Conservation (phyloP, 2,797 vertebrate species). For the Rhinogobio ventralis region DNA sequence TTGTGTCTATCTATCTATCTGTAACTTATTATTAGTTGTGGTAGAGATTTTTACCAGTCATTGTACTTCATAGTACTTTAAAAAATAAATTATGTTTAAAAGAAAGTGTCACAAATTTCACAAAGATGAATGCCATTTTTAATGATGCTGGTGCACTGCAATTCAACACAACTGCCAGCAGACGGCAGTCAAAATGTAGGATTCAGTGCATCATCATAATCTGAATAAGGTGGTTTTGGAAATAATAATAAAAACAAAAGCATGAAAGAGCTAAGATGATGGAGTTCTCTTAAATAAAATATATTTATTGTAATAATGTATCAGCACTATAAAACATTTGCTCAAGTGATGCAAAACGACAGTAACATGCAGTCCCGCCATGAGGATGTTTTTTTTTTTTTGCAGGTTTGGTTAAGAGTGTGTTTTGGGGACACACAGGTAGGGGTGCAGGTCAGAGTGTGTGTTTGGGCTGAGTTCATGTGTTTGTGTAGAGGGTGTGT, state of each 20-base stretch:
- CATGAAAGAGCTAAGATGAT: neutral
- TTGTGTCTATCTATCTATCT: neutral
- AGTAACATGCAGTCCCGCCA: neutral
- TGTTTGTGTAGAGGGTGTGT: constrained; percentile 68
- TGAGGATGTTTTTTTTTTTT: constrained; percentile 20
- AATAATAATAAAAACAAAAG: neutral
- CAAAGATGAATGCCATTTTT: neutral
- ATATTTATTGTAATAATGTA: neutral
- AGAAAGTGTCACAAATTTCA: neutral
- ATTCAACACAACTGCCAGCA: constrained; percentile 19
- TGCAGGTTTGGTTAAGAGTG: constrained; percentile 37
- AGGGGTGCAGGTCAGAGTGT: constrained; percentile 52
- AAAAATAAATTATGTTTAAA: neutral
- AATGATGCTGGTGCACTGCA: neutral
- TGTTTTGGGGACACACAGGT: constrained; percentile 55
- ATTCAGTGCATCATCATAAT: neutral
- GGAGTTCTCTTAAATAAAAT: neutral
- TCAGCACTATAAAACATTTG: neutral
- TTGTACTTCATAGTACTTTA: neutral
- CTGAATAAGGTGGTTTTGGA: neutral
- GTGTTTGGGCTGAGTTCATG: constrained; percentile 66
- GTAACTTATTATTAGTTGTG: neutral
- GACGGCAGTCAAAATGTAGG: neutral
- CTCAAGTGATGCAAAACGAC: neutral
- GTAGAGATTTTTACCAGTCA: neutral